These are phyloP conservation scores for Cataglyphis hispanica DNA, from an alignment of 1,140 invertebrate species.

Conservation along the genomic window DNA sequence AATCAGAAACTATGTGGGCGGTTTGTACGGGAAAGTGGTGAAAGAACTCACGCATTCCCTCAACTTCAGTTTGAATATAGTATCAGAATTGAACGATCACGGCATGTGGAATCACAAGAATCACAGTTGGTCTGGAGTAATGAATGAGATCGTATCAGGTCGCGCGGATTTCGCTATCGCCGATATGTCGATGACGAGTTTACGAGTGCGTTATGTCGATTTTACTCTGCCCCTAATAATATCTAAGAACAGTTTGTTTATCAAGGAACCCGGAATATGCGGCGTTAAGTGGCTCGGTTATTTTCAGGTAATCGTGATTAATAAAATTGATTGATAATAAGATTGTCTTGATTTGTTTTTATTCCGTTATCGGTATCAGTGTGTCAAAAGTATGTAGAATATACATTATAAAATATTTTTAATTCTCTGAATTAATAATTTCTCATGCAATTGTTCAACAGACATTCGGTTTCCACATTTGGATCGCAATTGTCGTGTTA, in stretches of 20 bases:
- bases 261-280: conserved; percentile 63
- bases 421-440: background rate
- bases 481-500: conserved; percentile 48
- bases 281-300: conserved; percentile 75
- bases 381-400: background rate
- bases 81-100: background rate
- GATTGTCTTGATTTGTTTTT: background rate
- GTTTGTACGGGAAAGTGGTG: background rate
- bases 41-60: conserved; percentile 21
- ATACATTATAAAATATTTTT: no score
- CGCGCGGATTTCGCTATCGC: conserved; percentile 58
- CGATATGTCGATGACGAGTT: conserved; percentile 72
- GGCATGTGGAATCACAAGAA: conserved; percentile 29
- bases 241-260: conserved; percentile 56
- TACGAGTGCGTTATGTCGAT: conserved; percentile 71
- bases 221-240: conserved; percentile 74
- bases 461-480: conserved; percentile 60
- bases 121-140: conserved; percentile 58
- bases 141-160: conserved; percentile 23
- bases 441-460: conserved; percentile 14
- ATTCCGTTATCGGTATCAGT: background rate
- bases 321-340: conserved; percentile 15
- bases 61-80: conserved; percentile 58
- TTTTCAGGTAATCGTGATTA: conserved; percentile 64
- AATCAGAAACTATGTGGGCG: background rate